Conservation (phyloP, 2,888 invertebrate species). For the Lithophane socia region DNA sequence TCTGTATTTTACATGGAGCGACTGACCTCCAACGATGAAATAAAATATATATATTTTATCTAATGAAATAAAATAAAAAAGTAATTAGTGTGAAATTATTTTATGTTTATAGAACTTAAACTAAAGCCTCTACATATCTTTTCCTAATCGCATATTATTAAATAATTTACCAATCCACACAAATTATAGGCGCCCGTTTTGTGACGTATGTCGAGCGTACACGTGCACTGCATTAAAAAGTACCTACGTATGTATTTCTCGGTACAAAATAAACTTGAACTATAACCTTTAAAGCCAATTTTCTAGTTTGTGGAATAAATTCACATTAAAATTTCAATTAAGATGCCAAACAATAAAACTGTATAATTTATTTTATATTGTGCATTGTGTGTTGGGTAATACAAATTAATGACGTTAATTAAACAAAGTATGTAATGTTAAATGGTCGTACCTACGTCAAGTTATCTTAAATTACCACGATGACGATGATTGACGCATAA, state of each 20-base stretch:
- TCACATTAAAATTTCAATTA: constrained; percentile 6
- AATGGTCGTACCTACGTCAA: not conserved
- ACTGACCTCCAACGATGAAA: not conserved
- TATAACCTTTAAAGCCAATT: constrained; percentile 4
- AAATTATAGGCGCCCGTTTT: not conserved
- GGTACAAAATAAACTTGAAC: constrained; percentile 27
- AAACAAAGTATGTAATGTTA: not conserved
- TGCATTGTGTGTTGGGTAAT: not conserved
- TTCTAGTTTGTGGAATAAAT: not conserved
- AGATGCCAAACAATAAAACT: constrained; percentile 11
- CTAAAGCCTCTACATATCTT: not conserved
- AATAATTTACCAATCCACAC: not conserved
- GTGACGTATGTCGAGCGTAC: not conserved
- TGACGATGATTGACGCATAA: not conserved
- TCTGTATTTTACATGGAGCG: too few species aligned
- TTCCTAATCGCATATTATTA: not conserved
- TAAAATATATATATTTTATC: too few species aligned
- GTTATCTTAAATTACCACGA: not conserved
- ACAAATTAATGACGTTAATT: not conserved
- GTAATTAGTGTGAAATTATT: too few species aligned
- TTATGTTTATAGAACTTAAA: not conserved
- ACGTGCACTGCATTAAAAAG: constrained; percentile 26
- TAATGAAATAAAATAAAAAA: too few species aligned
- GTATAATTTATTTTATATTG: not conserved
- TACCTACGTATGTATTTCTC: constrained; percentile 2